Base-by-base conservation (phyloP, 2,888 invertebrate species). In the Perizoma flavofasciatum region DNA sequence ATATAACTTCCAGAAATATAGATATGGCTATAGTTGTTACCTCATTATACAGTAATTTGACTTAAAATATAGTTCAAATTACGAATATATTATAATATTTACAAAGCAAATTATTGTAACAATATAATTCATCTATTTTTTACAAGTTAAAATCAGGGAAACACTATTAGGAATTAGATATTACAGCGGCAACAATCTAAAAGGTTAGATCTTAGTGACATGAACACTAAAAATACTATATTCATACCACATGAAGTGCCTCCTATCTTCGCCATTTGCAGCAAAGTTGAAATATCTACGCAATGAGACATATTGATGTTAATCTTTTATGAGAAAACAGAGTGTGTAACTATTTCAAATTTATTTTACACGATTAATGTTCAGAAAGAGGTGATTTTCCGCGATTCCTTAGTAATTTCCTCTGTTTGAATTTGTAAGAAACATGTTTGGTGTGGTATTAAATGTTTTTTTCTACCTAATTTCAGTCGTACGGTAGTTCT, bases 281-380 rank as follows among this genome's bases (percentile, higher is more conserved):
- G 79, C 79, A 79, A 61, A 81, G 73, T 64, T 70, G 79, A 75
- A 79, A 83, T 70, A 86, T 85, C 83, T 83, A 73, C 56, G 68
- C 65, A 70, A 74, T 75, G 52, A 66, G 55, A 70, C 65, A 65
- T 46, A 37, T 9, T 34, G 41, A 40, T 44, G 33, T 32, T 50
- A 39, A 10, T 2, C 22, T 22, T 22, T 22, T 22, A 3, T 22
- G 22, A 22, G 22, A 22, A 22, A 22, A 22, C 22, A 22, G 22
- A 22, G 22, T 22, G 22, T 22, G 22, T 22, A 22, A 22, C 22
- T 22, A 22, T 22, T 22, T 22, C 1, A 22, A 22, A 22, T 22
- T 22, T 22, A 22, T 22, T 22, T 22, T 22, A 22, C 22, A 22
- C 22, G 22, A 22, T 22, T 22, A 22, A 22, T 22, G 22, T 22